phyloP scores from a whole-genome alignment of 2,113 vertebrate genomes.

The Podocnemis expansa region DNA sequence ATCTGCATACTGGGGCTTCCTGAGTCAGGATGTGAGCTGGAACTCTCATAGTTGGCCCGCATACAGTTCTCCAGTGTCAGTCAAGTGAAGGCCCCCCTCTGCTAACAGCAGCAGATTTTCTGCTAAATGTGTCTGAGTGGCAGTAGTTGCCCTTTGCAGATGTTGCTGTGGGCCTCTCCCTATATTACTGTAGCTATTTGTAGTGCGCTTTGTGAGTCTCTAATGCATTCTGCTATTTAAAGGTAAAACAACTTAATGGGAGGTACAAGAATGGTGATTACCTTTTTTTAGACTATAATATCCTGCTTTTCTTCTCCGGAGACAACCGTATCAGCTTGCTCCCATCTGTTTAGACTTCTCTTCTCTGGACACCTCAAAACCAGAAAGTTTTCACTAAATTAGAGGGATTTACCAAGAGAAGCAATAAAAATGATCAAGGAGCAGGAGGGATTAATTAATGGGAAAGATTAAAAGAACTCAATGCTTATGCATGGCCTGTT shows the following conservation, averaged over 20 bases:
- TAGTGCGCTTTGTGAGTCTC: not conserved
- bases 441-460: fast-evolving
- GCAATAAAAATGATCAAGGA: not conserved
- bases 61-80: not conserved
- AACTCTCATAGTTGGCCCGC: not conserved
- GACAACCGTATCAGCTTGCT: not conserved
- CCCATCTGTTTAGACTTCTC: not conserved
- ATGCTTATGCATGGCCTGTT: not conserved
- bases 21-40: not conserved
- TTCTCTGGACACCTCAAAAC: not conserved
- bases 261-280: fast-evolving
- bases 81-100: not conserved
- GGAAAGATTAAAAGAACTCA: not conserved
- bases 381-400: not conserved
- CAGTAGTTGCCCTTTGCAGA: not conserved
- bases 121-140: not conserved
- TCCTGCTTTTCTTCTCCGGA: not conserved
- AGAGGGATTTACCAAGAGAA: not conserved
- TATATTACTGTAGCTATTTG: not conserved
- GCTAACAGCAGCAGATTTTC: not conserved
- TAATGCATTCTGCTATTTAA: not conserved
- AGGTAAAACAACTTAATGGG: not conserved
- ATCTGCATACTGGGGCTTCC: too few relatives aligned
- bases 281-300: not conserved
- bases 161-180: not conserved